These are phyloP conservation scores for Punctoribates punctum DNA, from an alignment of 2,888 invertebrate species.

Conservation along the genomic window DNA sequence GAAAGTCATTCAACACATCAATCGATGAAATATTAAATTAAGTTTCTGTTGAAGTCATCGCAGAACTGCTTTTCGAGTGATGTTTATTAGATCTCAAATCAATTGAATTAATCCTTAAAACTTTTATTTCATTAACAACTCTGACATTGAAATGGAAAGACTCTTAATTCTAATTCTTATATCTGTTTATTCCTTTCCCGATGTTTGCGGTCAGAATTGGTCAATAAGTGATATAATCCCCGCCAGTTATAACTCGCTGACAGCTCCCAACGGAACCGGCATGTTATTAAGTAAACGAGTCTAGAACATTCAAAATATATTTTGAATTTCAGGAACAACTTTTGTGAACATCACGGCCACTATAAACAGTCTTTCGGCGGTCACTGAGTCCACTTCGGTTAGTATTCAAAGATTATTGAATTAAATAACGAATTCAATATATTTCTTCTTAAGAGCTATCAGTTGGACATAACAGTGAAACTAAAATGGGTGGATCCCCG, in stretches of 20 bases:
- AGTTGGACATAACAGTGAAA: conserved; percentile 36
- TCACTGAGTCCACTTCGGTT: conserved; percentile 37
- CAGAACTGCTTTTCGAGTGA: too few species aligned
- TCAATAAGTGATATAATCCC: conserved; percentile 22
- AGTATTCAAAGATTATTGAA: neutral
- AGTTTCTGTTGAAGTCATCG: too few species aligned
- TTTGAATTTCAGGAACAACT: neutral
- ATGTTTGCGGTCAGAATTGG: conserved; percentile 32
- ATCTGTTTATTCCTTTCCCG: neutral
- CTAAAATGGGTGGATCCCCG: conserved; percentile 41
- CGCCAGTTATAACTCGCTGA: conserved; percentile 22
- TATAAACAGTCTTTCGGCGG: conserved; percentile 10
- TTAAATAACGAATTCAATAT: neutral
- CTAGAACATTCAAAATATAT: neutral
- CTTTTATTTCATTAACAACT: too few species aligned
- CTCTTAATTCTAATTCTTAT: neutral
- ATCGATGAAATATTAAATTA: too few species aligned
- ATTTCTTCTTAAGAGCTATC: conserved; percentile 7
- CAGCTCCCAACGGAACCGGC: conserved; percentile 14
- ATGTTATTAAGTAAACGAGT: neutral
- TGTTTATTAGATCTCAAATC: too few species aligned
- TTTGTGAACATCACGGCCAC: conserved; percentile 10
- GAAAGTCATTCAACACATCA: too few species aligned
- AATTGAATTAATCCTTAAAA: too few species aligned
- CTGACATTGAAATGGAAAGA: neutral